phyloP scores from a whole-genome alignment of 2,797 vertebrate species.

The Sternarchorhynchus goeldii region DNA sequence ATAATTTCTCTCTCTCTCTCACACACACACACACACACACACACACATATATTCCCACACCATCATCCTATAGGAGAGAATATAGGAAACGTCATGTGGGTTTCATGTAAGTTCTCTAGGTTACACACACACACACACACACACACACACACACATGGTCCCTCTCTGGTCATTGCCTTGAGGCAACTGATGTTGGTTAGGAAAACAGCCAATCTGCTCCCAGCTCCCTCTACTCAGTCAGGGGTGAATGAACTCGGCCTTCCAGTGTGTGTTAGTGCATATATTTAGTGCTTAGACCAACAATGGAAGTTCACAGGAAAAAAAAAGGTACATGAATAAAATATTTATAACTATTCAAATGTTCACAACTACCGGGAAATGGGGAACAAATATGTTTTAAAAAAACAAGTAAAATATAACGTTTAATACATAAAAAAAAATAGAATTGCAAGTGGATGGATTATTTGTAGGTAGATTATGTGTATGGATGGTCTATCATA shows the following conservation, averaged over 20 bases:
- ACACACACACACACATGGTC: constrained; percentile 19
- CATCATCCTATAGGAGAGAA: not conserved
- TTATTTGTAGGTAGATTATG: too few relatives aligned
- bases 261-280: constrained; percentile 56
- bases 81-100: not conserved
- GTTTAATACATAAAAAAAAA: too few relatives aligned
- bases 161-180: constrained; percentile 47
- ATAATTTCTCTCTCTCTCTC: constrained; percentile 6
- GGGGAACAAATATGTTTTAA: too few relatives aligned
- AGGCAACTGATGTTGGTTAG: constrained; percentile 47
- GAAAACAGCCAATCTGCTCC: constrained; percentile 50
- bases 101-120: not conserved
- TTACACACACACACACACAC: constrained; percentile 17
- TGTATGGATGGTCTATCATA: too few relatives aligned
- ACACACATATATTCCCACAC: constrained; percentile 61
- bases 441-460: too few relatives aligned
- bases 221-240: constrained; percentile 52
- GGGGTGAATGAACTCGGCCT: constrained; percentile 46
- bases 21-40: constrained; percentile 20
- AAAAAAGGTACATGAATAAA: not conserved
- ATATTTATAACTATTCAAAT: too few relatives aligned
- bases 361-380: too few relatives aligned
- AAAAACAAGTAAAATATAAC: too few relatives aligned
- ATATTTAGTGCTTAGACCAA: constrained; percentile 52
- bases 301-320: constrained; percentile 35